These are phyloP conservation scores for Ochotona curzoniae DNA, from an alignment of 2,113 vertebrate species.

Conservation along the genomic window DNA sequence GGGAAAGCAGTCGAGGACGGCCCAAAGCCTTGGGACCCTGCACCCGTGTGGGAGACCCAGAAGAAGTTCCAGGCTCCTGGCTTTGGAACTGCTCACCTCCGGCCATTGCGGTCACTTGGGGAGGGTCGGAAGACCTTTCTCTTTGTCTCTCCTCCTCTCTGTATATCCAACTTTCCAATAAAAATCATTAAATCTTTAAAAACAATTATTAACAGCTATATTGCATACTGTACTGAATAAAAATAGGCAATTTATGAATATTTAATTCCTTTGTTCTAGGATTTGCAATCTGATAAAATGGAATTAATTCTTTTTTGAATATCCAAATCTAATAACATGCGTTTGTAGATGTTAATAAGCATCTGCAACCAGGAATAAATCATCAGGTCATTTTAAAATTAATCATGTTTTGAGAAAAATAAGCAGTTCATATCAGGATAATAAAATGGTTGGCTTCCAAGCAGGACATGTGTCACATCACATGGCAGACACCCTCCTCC, in stretches of 20 bases:
- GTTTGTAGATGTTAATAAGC: not conserved
- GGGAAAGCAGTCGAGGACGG: too few relatives aligned
- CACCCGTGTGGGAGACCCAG: too few relatives aligned
- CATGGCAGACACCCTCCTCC: not conserved
- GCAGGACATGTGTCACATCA: not conserved
- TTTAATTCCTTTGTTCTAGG: not conserved
- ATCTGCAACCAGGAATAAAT: not conserved
- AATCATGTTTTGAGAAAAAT: not conserved
- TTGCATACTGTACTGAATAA: not conserved
- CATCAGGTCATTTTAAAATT: conserved; percentile 15
- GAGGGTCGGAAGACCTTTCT: too few relatives aligned
- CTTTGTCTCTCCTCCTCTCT: too few relatives aligned
- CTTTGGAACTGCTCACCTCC: too few relatives aligned
- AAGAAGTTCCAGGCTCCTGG: too few relatives aligned
- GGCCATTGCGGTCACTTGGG: too few relatives aligned
- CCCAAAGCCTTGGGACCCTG: too few relatives aligned
- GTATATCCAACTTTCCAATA: too few relatives aligned
- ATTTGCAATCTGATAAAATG: not conserved
- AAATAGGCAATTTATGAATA: not conserved
- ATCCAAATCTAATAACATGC: not conserved
- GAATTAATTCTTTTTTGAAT: not conserved
- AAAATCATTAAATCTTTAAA: too few relatives aligned
- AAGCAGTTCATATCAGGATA: not conserved
- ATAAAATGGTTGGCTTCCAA: not conserved
- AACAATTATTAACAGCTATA: not conserved